Base-by-base conservation (phyloP, 2,113 vertebrate genomes). In the Amphiprion percula region DNA sequence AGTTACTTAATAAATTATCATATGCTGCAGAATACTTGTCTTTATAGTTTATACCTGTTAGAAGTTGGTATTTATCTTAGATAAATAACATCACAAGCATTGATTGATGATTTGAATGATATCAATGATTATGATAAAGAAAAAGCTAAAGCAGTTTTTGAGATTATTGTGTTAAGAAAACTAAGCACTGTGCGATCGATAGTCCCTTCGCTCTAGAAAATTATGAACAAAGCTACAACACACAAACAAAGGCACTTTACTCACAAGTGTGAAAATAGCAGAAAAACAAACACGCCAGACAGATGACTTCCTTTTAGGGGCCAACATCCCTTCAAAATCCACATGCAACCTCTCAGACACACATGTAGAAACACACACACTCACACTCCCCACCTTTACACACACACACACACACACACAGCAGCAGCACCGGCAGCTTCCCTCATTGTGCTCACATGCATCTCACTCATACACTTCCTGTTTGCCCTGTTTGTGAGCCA, bases 381-480 rank as follows among this genome's bases (percentile, higher is more conserved):
- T 21, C 4, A 2, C 56, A 75, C 61, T 50, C 66, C 82, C 67
- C 75, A 70, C 75, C 66, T 41, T 65, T 19, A 75, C 50, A 73
- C 58, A 52, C 37, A 41, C 60, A 37, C 52, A 28, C 30, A 62
- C 47, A 74, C 55, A 68, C 50, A 80, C 74, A 23, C 11, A 37
- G 5, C 33, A 37, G 7, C 39, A 2, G 60, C 24, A 16, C 21
- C 21, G 24, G 47, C 88, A 72, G 82, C 64, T 84, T 92, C 87
- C 79, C 83, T 92, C 90, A 82, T 86, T 91, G 88, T 81, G 81
- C 83, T 92, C 82, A 80, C 82, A 77, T 80, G 79, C 85, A 79
- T 83, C 61, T 89, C 87, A 78, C 65, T 84, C 83, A 67, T 70
- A 79, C 82, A 89, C 89, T 95, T 95, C 94, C 94, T 94, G 94